Evolutionary conservation across 2,888 invertebrate species (phyloP), one percentile per base, ranked within the genome.

Genomic region (Macrophya annulata): DNA sequence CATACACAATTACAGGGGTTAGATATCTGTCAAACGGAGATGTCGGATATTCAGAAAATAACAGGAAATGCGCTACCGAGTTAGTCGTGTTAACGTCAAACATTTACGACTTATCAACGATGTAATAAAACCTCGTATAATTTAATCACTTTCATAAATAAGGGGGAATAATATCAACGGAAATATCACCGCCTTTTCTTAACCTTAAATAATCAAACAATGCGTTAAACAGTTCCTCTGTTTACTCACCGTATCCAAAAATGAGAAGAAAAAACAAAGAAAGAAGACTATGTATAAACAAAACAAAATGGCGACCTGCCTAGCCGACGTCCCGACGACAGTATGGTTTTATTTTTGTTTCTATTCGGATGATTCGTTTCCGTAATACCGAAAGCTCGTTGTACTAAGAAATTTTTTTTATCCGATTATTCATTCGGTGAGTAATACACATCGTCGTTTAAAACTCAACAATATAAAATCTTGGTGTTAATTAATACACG

Each of bases 21-120:
- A 62, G 87, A 90, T 74, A 91, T 90, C 91, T 91, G 91, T 91
- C 91, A 91, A 91, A 90, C 89, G 89, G 86, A 88, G 89, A 82
- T 89, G 89, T 89, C 89, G 90, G 90, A 90, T 89, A 90, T 89
- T 89, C 89, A 87, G 86, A 88, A 88, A 89, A 89, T 88, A 88
- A 87, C 89, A 89, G 90, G 90, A 91, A 90, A 89, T 89, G 88
- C 88, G 85, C 74, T 76, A 90, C 88, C 87, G 88, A 88, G 86
- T 86, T 86, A 88, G 85, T 87, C 77, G 55, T 5, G 12, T 31
- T 10, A 48, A 48, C 48, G 48, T 48, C 62, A 62, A 62, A 62
- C 62, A 3, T 21, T 4, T 9, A 17, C 40, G 1, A n/a, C 0
- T 37, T 1, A 40, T 17, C 17, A 71, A 71, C 6, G 0, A n/a